These are phyloP conservation scores for Notolabrus celidotus DNA, from an alignment of 2,797 vertebrate species.

Conservation along the genomic window DNA sequence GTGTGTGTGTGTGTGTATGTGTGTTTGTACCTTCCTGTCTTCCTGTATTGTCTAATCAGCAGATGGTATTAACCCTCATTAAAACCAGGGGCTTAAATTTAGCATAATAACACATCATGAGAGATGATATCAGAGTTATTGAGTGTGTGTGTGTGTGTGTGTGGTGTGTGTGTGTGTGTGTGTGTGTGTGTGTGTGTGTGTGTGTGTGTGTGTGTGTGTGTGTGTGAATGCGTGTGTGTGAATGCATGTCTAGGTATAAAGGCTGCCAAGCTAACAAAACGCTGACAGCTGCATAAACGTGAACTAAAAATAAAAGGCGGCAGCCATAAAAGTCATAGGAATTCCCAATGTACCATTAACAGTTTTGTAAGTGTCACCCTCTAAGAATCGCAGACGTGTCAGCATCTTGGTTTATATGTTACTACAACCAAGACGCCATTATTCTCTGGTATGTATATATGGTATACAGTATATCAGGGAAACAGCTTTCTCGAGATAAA, in stretches of 20 bases:
- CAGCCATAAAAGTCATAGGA: slow-evolving; percentile 35
- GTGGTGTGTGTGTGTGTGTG: too few species aligned
- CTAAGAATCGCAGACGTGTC: too few species aligned
- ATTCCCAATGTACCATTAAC: slow-evolving; percentile 33
- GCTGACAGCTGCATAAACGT: slow-evolving; percentile 14
- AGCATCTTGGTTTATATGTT: slow-evolving; percentile 25
- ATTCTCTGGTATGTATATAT: slow-evolving; percentile 6
- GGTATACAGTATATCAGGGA: too few species aligned
- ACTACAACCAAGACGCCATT: slow-evolving; percentile 32
- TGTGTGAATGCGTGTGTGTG: slow-evolving; percentile 3
- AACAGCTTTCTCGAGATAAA: too few species aligned
- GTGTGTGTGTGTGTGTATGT: slow-evolving; percentile 7
- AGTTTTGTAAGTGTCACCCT: slow-evolving; percentile 43
- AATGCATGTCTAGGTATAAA: too few species aligned
- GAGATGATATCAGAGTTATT: slow-evolving; percentile 33
- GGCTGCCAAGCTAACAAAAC: slow-evolving; percentile 4
- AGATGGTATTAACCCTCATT: slow-evolving; percentile 51
- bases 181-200: slow-evolving; percentile 33
- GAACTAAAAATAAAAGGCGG: slow-evolving; percentile 5
- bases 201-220: background rate
- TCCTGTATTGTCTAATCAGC: slow-evolving; percentile 48
- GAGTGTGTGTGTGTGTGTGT: slow-evolving; percentile 15
- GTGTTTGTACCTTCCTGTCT: slow-evolving; percentile 9
- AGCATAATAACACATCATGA: slow-evolving; percentile 37
- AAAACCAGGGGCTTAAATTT: slow-evolving; percentile 38